Percentiles rank a stretch among this genome's conserved stretches.
Evolutionary conservation across 1,140 invertebrate genomes (phyloP).

Genomic region (Camponotus floridanus): DNA sequence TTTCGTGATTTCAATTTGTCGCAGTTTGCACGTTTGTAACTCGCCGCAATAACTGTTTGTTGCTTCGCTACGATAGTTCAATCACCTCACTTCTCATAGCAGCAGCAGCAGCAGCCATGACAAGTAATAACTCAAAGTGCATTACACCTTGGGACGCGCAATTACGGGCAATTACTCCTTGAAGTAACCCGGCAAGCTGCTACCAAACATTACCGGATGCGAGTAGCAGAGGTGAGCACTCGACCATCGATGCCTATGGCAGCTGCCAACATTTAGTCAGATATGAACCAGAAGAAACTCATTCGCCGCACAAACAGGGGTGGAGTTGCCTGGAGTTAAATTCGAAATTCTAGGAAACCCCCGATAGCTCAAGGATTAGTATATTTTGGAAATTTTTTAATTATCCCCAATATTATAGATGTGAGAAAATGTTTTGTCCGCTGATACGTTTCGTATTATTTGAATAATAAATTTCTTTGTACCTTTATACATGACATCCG

Average conservation of each 20-base stretch:
- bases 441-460: neutral
- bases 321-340: neutral
- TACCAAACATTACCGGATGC: constrained; percentile 70
- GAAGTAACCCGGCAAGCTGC: constrained; percentile 68
- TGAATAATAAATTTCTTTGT: neutral
- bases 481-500: neutral
- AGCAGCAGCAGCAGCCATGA: constrained; percentile 25
- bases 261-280: constrained; percentile 75
- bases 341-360: neutral
- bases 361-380: neutral
- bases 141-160: constrained; percentile 48
- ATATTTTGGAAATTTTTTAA: no score
- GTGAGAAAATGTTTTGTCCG: neutral
- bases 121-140: constrained; percentile 55
- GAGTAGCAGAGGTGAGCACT: constrained; percentile 61
- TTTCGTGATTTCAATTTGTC: constrained; percentile 28
- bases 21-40: constrained; percentile 19
- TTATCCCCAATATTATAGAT: neutral
- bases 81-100: constrained; percentile 39
- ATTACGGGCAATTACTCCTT: constrained; percentile 54
- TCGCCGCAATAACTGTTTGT: neutral
- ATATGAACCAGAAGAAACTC: constrained; percentile 75
- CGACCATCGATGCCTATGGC: constrained; percentile 70
- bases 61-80: constrained; percentile 35
- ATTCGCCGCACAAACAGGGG: constrained; percentile 72